Conservation (phyloP, 2,888 invertebrate species). For the Netelia melanura region DNA sequence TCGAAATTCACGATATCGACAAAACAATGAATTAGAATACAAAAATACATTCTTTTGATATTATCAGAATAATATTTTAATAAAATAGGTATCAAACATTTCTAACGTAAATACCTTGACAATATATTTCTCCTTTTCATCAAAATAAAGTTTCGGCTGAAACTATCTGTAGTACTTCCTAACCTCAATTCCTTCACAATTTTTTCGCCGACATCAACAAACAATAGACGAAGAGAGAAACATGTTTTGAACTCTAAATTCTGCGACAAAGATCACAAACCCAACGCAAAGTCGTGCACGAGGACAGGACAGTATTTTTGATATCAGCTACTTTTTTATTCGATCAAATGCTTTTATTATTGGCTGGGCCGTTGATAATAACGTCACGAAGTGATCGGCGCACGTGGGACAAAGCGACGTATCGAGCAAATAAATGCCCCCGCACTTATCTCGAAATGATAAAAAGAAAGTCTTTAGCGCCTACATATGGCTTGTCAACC, state of each 20-base stretch:
- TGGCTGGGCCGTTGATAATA: neutral
- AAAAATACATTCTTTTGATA: too few species aligned
- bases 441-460: neutral
- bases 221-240: neutral
- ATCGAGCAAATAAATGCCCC: conserved; percentile 30
- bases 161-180: neutral
- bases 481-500: neutral
- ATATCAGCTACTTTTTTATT: neutral
- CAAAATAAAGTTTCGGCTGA: too few species aligned
- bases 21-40: too few species aligned
- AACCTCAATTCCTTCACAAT: neutral
- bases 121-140: too few species aligned
- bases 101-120: too few species aligned
- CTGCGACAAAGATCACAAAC: neutral
- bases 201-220: neutral
- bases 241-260: neutral
- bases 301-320: neutral
- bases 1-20: too few species aligned
- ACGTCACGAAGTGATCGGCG: conserved; percentile 24
- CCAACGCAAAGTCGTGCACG: neutral
- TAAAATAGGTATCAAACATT: too few species aligned
- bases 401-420: conserved; percentile 53
- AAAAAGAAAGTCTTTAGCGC: neutral
- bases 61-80: too few species aligned
- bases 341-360: conserved; percentile 8